A percentile compares a stretch with the other conserved stretches of the same genome.
Evolutionary conservation across 2,113 vertebrate genomes (phyloP).

Genomic region (Saimiri boliviensis): DNA sequence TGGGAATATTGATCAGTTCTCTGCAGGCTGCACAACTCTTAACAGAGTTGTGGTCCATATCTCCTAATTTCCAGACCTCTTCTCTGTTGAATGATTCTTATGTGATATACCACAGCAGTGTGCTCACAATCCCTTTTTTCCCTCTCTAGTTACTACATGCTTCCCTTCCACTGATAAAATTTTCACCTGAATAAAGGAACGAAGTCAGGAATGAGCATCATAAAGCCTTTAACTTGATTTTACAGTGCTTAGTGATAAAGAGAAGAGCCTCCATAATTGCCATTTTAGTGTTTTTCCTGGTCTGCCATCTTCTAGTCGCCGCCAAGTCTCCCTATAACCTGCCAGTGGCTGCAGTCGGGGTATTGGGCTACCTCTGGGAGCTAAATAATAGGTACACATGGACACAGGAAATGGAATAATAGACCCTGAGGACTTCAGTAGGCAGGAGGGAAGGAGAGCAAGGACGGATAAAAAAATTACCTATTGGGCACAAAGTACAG

Average conservation of each 20-base stretch:
- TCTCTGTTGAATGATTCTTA: neutral
- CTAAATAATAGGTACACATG: neutral
- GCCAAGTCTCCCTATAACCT: neutral
- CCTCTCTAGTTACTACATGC: neutral
- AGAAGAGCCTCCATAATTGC: neutral
- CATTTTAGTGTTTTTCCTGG: neutral
- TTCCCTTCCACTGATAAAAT: neutral
- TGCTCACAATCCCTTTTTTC: neutral
- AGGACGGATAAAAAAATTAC: no score
- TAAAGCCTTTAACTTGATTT: neutral
- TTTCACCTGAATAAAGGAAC: neutral
- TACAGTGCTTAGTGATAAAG: neutral
- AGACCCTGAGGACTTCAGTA: no score
- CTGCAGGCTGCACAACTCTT: neutral
- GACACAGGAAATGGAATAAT: no score
- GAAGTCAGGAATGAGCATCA: neutral
- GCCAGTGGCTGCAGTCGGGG: no score
- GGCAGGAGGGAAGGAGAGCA: no score
- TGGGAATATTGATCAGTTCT: neutral
- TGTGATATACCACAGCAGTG: neutral
- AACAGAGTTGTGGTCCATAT: fast-evolving
- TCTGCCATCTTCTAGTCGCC: neutral
- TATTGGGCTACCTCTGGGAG: neutral
- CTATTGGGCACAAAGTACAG: no score
- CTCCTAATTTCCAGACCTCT: neutral